Evolutionary conservation across 35 echinoderm and acorn worm genomes (phyloP), one percentile per base, ranked within the genome.

Genomic region (Lytechinus variegatus): DNA sequence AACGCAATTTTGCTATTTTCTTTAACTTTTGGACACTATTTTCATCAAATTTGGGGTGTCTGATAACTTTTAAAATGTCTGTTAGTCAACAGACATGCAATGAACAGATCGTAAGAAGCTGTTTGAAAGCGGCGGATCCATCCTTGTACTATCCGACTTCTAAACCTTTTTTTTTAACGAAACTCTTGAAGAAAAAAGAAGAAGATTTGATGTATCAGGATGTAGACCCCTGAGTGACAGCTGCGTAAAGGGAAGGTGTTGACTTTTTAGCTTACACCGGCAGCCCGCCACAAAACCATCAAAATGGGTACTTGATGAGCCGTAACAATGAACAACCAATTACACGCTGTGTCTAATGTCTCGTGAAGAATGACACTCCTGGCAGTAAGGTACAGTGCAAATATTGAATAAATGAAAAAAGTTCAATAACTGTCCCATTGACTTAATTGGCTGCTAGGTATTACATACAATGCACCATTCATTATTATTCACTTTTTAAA

Each of bases 311-410:
- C 61, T 71, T 71, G 61, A 71, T 71, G 61, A 19, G 61, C 61
- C 61, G 61, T 71, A 71, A 71, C 61, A 71, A 71, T 71, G 61
- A 71, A 71, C 61, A 71, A 71, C 61, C 61, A 71, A 71, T 71
- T 71, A 71, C 61, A 71, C 61, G 61, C 61, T 71, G 14, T 19
- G 12, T 4, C 61, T 71, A 71, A 71, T 71, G 61, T 71, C 61
- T 19, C 24, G 61, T 4, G 14, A 71, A 71, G 61, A 71, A 71
- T 21, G 5, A 71, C 61, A 71, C 61, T 5, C 24, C 61, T 71
- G 24, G 5, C 5, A 21, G 61, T 71, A 71, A 71, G 61, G 61
- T 19, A 21, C 14, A 71, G 10, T 19, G 13, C 61, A 71, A 71
- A 71, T 71, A 71, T 71, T 71, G 61, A 71, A 71, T 21, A 71